phyloP scores from a whole-genome alignment of 2,113 vertebrate genomes.

The Nymphicus hollandicus region DNA sequence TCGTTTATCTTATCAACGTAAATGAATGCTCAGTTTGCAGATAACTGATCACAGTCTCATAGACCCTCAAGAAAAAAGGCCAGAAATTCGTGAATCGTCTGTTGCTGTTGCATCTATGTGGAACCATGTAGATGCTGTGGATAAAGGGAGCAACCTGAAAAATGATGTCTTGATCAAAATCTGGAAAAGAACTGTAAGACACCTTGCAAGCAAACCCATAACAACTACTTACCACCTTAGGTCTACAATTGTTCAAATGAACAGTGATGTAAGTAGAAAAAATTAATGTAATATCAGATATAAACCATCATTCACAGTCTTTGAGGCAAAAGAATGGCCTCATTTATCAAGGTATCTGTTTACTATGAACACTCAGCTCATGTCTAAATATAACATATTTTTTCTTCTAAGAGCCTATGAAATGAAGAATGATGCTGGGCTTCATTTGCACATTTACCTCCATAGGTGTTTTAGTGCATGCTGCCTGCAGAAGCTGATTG shows the following conservation, averaged over 20 bases:
- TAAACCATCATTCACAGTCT: neutral
- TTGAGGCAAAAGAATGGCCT: neutral
- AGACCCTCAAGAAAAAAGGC: neutral
- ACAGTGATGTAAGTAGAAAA: neutral
- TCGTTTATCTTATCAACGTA: neutral
- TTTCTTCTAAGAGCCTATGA: neutral
- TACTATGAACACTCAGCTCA: neutral
- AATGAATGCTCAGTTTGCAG: neutral
- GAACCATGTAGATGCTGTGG: neutral
- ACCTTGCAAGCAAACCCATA: fast-evolving
- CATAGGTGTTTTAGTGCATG: neutral
- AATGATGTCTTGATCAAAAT: neutral
- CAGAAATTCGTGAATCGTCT: neutral
- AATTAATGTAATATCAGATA: neutral
- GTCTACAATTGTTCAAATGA: neutral
- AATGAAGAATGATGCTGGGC: neutral
- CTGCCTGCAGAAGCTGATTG: neutral
- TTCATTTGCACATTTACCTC: neutral
- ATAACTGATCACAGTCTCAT: neutral
- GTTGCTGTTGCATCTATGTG: neutral
- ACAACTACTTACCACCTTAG: neutral
- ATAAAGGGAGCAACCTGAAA: neutral
- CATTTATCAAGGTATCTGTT: neutral
- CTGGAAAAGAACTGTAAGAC: neutral
- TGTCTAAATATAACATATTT: neutral